Evolutionary conservation across 2,888 invertebrate genomes (phyloP), one percentile per base, ranked within the genome.

Genomic region (Ormia ochracea): DNA sequence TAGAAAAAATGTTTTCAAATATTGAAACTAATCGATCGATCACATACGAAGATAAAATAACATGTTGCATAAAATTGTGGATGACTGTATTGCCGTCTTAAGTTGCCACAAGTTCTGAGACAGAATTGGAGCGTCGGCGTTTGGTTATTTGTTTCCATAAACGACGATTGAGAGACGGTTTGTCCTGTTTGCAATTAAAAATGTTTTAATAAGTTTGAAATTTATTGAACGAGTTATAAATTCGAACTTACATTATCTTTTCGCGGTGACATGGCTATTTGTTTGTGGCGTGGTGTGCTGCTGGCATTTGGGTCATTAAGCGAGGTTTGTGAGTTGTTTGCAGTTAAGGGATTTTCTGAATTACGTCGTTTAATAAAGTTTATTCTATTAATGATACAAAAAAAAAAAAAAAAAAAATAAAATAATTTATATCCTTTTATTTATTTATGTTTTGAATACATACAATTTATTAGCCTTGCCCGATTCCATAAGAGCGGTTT

Each of bases 61-160:
- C 26, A 52, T 26, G 48, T 68, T 65, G 58, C 58, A 54, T n/a
- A 43, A 74, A 26, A 21, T 28, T 41, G 65, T 76, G 21, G 9
- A 28, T n/a, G 45, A 54, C 4, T 12, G 41, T 14, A 5, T 52
- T 1, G n/a, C 12, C 26, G 4, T 28, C 56, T 76, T 80, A 80
- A 63, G 80, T 63, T 77, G 89, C 89, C 79, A 87, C 86, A 77
- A 89, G 85, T 82, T 90, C 90, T 77, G 89, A 89, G 52, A 90
- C 88, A 74, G 90, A 89, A 82, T 88, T 88, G 79, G 93, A 92
- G 86, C 93, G 93, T 83, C 93, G 91, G 89, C 94, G 92, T 91
- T 93, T 93, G 84, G 93, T 93, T 85, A 95, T 92, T 89, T 95
- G 94, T 90, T 94, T 94, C 94, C 94, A 94, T 88, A 95, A 94